Evolutionary conservation across 2,797 vertebrate genomes (phyloP).

Genomic region (Anas flavirostris): DNA sequence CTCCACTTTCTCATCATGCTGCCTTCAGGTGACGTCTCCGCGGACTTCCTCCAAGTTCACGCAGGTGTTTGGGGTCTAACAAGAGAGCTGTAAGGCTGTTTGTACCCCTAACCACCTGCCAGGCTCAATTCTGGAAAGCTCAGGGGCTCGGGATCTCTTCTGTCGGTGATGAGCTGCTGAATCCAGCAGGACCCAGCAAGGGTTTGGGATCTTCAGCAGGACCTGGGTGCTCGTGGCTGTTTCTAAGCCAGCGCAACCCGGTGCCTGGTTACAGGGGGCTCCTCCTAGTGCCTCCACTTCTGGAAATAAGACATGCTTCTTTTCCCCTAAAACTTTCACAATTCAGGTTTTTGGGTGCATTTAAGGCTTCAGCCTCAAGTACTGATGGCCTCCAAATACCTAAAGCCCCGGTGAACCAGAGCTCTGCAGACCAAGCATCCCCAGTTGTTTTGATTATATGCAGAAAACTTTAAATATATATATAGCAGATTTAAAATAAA

Average conservation of each 20-base stretch:
- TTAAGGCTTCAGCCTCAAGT: background rate
- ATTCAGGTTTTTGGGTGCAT: background rate
- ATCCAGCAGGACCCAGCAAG: rapidly evolving
- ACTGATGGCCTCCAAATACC: background rate
- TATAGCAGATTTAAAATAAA: background rate
- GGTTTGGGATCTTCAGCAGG: background rate
- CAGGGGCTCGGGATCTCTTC: rapidly evolving
- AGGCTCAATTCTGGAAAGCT: background rate
- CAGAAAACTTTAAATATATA: background rate
- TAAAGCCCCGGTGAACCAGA: background rate
- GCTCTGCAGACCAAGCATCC: background rate
- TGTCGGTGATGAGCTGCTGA: background rate
- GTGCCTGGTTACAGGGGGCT: rapidly evolving
- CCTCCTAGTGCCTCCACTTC: background rate
- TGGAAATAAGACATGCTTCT: background rate
- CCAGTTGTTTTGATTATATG: conserved; percentile 21
- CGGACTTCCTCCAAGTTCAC: background rate
- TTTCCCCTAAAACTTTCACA: background rate
- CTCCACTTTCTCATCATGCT: too few relatives aligned
- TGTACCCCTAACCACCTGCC: rapidly evolving
- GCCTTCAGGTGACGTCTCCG: too few relatives aligned
- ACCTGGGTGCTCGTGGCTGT: background rate
- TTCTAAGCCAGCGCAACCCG: background rate
- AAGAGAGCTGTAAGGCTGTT: background rate
- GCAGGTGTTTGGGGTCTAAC: background rate